These are phyloP conservation scores for Melanerpes formicivorus DNA, from an alignment of 2,113 vertebrate species.

Conservation along the genomic window DNA sequence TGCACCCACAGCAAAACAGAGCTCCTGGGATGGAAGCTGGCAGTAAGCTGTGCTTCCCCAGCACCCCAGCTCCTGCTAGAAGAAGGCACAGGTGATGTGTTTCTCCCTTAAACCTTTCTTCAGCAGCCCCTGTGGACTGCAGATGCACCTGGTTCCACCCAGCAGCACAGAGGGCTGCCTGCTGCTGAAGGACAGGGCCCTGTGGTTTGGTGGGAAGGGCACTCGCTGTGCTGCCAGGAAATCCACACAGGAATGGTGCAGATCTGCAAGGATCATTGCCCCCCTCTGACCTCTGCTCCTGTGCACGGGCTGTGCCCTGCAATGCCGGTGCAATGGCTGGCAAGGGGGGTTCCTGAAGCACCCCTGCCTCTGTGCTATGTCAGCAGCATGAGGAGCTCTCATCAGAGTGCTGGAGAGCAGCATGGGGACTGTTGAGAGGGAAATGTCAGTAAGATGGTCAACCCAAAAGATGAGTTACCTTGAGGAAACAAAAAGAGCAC, in stretches of 20 bases:
- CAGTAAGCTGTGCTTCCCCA: not conserved
- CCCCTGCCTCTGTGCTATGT: accelerated
- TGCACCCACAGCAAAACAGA: not conserved
- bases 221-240: not conserved
- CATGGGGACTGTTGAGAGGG: not conserved
- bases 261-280: accelerated
- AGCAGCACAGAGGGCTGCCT: not conserved
- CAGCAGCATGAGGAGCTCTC: not conserved
- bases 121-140: no score
- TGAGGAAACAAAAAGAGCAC: not conserved
- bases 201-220: not conserved
- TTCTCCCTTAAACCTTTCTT: not conserved
- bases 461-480: not conserved
- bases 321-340: accelerated
- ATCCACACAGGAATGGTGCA: accelerated
- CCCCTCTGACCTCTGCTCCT: not conserved
- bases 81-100: not conserved
- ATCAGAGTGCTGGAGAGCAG: not conserved
- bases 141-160: not conserved
- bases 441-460: not conserved
- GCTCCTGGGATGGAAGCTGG: not conserved
- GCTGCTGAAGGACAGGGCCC: not conserved
- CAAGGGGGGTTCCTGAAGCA: not conserved
- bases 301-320: no score
- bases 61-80: not conserved